Percentiles rank a stretch among this genome's conserved stretches.
Conservation (phyloP, 2,888 invertebrate genomes). For the Melanostoma scalare region DNA sequence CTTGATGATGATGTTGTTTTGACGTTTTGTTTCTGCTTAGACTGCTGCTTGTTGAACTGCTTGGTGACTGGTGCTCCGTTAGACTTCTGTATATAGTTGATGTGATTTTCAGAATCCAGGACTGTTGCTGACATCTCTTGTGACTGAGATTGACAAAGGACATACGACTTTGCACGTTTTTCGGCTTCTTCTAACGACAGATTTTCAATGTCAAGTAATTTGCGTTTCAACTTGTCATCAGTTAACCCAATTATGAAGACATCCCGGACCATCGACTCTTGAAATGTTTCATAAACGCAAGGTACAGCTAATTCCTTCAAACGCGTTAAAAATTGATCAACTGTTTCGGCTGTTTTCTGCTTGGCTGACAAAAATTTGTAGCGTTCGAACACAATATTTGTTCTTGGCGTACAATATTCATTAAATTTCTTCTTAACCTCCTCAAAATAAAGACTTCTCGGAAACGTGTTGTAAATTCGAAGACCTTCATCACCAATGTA, state of each 20-base stretch:
- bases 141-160: constrained; percentile 9
- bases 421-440: constrained; percentile 5
- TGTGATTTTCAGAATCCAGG: neutral
- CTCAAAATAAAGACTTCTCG: constrained; percentile 2
- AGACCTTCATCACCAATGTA: constrained; percentile 22
- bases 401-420: constrained; percentile 9
- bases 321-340: constrained; percentile 7
- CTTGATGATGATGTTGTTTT: neutral
- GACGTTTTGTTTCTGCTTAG: neutral
- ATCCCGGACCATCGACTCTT: constrained; percentile 26
- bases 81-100: neutral
- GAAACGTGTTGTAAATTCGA: constrained; percentile 24
- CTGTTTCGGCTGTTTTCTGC: constrained; percentile 21
- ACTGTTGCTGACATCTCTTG: constrained; percentile 11
- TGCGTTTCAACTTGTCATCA: constrained; percentile 14
- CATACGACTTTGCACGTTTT: constrained; percentile 23
- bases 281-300: neutral
- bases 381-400: constrained; percentile 14
- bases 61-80: constrained; percentile 9
- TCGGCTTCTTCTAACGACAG: constrained; percentile 12
- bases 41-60: neutral
- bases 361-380: constrained; percentile 14
- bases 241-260: constrained; percentile 23
- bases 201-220: constrained; percentile 1
- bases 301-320: constrained; percentile 3